Evolutionary conservation across 1,140 invertebrate genomes (phyloP), one percentile per base, ranked within the genome.

Genomic region (Musca domestica): DNA sequence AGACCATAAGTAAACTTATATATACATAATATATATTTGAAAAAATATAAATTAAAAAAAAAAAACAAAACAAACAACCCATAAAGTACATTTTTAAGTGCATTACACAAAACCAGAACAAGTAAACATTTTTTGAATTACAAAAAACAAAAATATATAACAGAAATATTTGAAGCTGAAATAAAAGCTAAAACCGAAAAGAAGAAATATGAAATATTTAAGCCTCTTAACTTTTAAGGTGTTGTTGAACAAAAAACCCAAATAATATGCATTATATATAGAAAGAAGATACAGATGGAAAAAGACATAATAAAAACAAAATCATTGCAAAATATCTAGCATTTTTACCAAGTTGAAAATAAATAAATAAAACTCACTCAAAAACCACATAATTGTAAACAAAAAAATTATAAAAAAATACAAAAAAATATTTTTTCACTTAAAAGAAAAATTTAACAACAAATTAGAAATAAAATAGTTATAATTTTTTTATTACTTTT

Each of bases 61-160:
- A 41, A 61, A 61, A 34, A 27, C n/a, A 41, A 61, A 61, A 58
- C 54, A 5, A 58, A 41, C 34, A 61, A 61, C 56, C 56, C 56
- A 61, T 61, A 41, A 34, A 61, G 56, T 61, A 61, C 56, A 61
- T 61, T 61, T 61, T 61, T 61, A 61, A 61, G 56, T 61, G 56
- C 56, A 61, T 61, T 61, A 61, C 30, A 61, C n/a, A n/a, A 61
- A 61, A n/a, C 27, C 34, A 41, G 34, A 41, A 41, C 56, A 61
- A 41, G 34, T 41, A 41, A 41, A 41, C 34, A 5, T 41, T 41
- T 41, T 41, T 41, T 41, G 34, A 41, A 41, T 41, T 41, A 41
- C 34, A 41, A 41, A 41, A 41, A 9, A 2, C 12, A 41, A 41
- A 41, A 41, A 20, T 41, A 61, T 41, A 61, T 61, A 58, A 58